Base-by-base conservation (phyloP, 2,888 invertebrate genomes). In the Zelleria hepariella region DNA sequence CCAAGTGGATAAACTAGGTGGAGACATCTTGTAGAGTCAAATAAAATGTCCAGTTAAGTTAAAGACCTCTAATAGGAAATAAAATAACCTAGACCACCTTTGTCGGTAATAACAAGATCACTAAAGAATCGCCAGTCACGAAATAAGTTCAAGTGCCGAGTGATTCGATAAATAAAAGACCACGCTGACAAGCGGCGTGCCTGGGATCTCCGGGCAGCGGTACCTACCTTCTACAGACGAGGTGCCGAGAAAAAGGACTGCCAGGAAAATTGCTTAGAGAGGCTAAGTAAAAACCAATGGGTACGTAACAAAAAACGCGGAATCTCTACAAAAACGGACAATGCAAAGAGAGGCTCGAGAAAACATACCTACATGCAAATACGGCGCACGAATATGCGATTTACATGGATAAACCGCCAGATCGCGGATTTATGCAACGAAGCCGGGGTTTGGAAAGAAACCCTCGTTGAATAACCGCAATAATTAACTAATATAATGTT, bases 51-150 rank as follows among this genome's bases (percentile, higher is more conserved):
- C 32, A 42, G 32, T 42, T 42, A 15, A 10, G 49, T 49, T 49
- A 49, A 20, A 20, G 49, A 25, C 23, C 53, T 25, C 10, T 21
- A 53, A 53, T 23, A 53, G 53, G 53, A 53, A 53, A 53, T 53
- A 53, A 24, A 23, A 53, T n/a, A 10, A n/a, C 2, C 53, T 53
- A 53, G 53, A 53, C n/a, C 53, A 23, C 55, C 55, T 32, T 27
- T 58, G 62, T 62, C 62, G 61, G 63, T 57, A 62, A 63, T 60
- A 61, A 61, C 64, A 65, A 63, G 58, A 64, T 61, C 68, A 72
- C 70, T 66, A 69, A 66, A 70, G 65, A 67, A 69, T 61, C 60
- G 65, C 66, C 62, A 68, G 68, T 68, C 70, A 74, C 72, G 71
- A 65, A 58, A 48, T 27, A 58, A 23, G 52, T 52, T 57, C 57